Evolutionary conservation across 2,113 vertebrate species (phyloP), one percentile per base, ranked within the genome.

Genomic region (Hystrix cristata): DNA sequence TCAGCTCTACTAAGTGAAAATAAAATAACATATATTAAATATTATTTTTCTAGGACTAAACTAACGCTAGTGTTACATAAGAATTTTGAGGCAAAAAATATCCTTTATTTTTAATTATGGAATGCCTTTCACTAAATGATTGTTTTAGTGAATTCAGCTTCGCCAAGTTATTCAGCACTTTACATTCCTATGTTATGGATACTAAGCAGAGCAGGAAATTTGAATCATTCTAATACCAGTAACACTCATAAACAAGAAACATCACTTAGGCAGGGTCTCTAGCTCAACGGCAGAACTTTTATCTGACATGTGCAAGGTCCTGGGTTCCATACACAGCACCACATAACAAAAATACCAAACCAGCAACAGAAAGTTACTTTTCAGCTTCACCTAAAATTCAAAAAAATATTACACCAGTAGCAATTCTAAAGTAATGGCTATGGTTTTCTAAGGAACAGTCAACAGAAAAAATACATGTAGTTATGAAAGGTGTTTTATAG

Each of bases 191-290:
- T 80, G 25, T 60, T 82, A 25, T 11, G 10, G 13, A 6, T 74
- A 90, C 38, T 38, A 90, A 97, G 60, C 13, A 93, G 48, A 87
- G 11, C 55, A 67, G 38, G 14, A 94, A 89, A 85, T 85, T 4
- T 67, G 19, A 89, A 7, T 65, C 16, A 55, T 59, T 76, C 3
- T 57, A 57, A 34, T 89, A 71, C 5, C 46, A 12, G 7, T 69
- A 34, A 89, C 2, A 7, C 72, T 85, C 72, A 86, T 67, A 71
- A 89, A n/a, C 65, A 74, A 86, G 14, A 83, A 71, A 71, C 4
- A 90, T 10, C 3, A 43, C 6, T 60, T 60, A 15, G 6, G 9
- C 13, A 65, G 15, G 3, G 43, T 3, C 2, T 53, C 18, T n/a
- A 46, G 27, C 19, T n/a, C 2, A 60, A 14, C 5, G 53, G 29